Percentiles rank a stretch among this genome's conserved stretches.
These are phyloP conservation scores for Mythimna pallens DNA, from an alignment of 2,888 invertebrate species.

Conservation along the genomic window DNA sequence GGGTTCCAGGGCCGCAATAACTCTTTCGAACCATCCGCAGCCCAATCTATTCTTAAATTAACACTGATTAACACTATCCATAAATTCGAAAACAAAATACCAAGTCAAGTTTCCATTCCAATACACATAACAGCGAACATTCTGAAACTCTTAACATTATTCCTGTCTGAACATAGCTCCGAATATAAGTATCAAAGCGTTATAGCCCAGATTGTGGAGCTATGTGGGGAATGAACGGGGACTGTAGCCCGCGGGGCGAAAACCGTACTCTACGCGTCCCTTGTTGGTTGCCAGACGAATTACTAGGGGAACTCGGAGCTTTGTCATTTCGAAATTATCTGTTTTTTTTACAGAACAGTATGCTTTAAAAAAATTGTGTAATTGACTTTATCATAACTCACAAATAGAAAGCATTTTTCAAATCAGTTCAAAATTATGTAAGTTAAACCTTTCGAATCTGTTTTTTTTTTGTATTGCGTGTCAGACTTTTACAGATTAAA, in stretches of 20 bases:
- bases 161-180: slow-evolving; percentile 45
- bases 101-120: slow-evolving; percentile 16
- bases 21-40: no score
- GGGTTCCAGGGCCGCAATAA: no score
- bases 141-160: slow-evolving; percentile 44
- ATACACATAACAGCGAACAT: slow-evolving; percentile 30
- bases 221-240: slow-evolving; percentile 46
- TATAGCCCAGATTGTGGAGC: slow-evolving; percentile 55
- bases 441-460: no score
- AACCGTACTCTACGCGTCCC: slow-evolving; percentile 70
- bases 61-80: not conserved
- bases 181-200: slow-evolving; percentile 54
- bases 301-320: slow-evolving; percentile 53
- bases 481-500: no score
- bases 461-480: no score
- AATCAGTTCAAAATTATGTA: no score
- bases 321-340: not conserved
- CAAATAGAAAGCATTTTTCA: no score
- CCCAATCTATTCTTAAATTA: not conserved
- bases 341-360: no score
- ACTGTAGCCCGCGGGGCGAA: slow-evolving; percentile 65
- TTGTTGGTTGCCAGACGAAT: slow-evolving; percentile 36
- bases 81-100: slow-evolving; percentile 24
- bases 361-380: no score
- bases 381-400: no score